Percentiles rank a stretch among this genome's conserved stretches.
These are phyloP conservation scores for Columbina picui DNA, from an alignment of 2,113 vertebrate genomes.

Conservation along the genomic window DNA sequence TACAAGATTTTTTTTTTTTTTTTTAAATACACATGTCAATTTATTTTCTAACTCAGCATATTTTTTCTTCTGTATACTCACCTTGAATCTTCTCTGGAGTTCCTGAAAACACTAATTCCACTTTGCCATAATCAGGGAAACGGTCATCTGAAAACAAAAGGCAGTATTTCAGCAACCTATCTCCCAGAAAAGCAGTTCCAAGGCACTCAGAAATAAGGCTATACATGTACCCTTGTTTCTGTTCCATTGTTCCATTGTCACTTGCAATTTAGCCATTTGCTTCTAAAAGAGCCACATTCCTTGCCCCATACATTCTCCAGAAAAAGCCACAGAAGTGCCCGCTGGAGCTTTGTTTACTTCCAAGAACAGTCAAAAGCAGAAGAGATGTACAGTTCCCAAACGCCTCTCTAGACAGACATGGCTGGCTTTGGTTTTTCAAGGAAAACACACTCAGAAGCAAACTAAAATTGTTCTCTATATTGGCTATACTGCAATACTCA, in stretches of 20 bases:
- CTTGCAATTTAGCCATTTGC: not conserved
- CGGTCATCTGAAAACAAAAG: constrained; percentile 84
- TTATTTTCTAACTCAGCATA: not conserved
- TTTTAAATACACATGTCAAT: not conserved
- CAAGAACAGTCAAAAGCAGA: not conserved
- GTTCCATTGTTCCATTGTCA: not conserved
- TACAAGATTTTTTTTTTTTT: not conserved
- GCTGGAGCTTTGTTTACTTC: not conserved
- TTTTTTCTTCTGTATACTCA: constrained; percentile 50
- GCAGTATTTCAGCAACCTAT: not conserved
- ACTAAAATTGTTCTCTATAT: not conserved
- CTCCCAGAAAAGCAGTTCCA: not conserved
- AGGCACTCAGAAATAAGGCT: not conserved
- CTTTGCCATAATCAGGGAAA: constrained; percentile 90
- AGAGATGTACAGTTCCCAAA: not conserved
- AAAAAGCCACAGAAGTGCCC: not conserved
- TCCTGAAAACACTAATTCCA: constrained; percentile 92
- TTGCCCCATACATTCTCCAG: not conserved
- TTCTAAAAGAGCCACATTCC: not conserved
- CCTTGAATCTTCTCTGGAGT: constrained; percentile 90
- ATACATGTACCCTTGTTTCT: rapidly evolving
- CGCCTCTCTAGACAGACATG: not conserved
- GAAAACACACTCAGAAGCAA: not conserved
- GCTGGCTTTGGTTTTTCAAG: not conserved
- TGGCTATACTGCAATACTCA: not conserved